Evolutionary conservation across 2,113 vertebrate genomes (phyloP).

Genomic region (Cygnus buccinator): DNA sequence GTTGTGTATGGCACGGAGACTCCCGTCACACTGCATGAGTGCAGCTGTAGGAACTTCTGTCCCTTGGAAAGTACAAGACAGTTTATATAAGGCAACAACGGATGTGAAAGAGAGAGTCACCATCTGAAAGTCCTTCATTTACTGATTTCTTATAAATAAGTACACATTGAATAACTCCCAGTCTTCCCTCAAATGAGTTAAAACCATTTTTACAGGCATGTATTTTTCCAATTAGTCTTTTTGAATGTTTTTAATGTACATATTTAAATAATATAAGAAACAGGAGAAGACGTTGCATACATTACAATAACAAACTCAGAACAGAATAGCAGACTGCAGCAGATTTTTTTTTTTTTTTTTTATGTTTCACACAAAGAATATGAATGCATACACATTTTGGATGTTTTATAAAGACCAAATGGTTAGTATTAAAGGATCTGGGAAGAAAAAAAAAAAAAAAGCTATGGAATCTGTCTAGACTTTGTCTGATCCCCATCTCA

Average conservation of each 20-base stretch:
- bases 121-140: slow-evolving; percentile 6
- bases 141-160: background rate
- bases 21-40: accelerated
- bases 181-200: background rate
- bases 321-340: background rate
- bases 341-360: background rate
- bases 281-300: background rate
- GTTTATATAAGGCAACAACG: background rate
- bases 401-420: slow-evolving; percentile 6
- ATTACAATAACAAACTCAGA: background rate
- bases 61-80: background rate
- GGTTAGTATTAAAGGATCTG: background rate
- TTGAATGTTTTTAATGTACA: background rate
- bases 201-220: background rate
- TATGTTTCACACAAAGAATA: background rate
- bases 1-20: background rate
- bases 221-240: slow-evolving; percentile 23
- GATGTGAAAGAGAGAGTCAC: background rate
- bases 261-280: slow-evolving; percentile 22
- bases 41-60: background rate
- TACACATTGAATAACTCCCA: background rate
- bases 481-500: background rate
- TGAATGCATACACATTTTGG: background rate
- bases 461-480: background rate
- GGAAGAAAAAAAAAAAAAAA: background rate